A percentile compares a stretch with the other conserved stretches of the same genome.
phyloP scores from a whole-genome alignment of 2,888 invertebrate genomes.

The Pammene aurita region DNA sequence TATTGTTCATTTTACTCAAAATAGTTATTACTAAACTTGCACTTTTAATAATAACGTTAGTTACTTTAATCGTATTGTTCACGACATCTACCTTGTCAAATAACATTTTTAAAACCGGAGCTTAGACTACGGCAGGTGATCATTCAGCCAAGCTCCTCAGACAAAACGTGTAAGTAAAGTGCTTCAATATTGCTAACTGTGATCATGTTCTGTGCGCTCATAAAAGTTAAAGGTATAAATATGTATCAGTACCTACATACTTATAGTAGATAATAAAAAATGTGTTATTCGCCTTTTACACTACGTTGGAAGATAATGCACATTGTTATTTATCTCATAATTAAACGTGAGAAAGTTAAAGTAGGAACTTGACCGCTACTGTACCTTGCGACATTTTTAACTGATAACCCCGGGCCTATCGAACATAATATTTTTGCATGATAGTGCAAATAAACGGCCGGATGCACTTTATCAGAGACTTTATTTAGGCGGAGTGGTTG shows the following conservation, averaged over 20 bases:
- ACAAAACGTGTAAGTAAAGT: not conserved
- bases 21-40: too few relatives aligned
- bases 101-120: slow-evolving; percentile 1
- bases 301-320: not conserved
- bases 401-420: slow-evolving; percentile 34
- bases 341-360: slow-evolving; percentile 12
- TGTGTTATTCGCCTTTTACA: not conserved
- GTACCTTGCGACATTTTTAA: slow-evolving; percentile 31
- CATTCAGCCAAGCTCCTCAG: not conserved
- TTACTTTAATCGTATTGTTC: too few relatives aligned
- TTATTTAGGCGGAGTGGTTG: slow-evolving; percentile 37
- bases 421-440: slow-evolving; percentile 25
- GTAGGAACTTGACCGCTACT: slow-evolving; percentile 21
- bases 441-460: slow-evolving; percentile 38
- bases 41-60: too few relatives aligned
- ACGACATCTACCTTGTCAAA: not conserved
- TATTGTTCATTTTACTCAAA: too few relatives aligned
- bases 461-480: slow-evolving; percentile 38
- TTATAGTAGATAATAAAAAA: not conserved
- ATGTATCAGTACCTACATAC: not conserved
- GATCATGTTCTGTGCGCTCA: not conserved
- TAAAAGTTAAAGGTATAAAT: not conserved
- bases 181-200: not conserved
- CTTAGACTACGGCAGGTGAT: slow-evolving; percentile 8
- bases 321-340: not conserved